A percentile compares a stretch with the other conserved stretches of the same genome.
phyloP scores from a whole-genome alignment of 2,888 invertebrate species.

The Portevinia maculata region DNA sequence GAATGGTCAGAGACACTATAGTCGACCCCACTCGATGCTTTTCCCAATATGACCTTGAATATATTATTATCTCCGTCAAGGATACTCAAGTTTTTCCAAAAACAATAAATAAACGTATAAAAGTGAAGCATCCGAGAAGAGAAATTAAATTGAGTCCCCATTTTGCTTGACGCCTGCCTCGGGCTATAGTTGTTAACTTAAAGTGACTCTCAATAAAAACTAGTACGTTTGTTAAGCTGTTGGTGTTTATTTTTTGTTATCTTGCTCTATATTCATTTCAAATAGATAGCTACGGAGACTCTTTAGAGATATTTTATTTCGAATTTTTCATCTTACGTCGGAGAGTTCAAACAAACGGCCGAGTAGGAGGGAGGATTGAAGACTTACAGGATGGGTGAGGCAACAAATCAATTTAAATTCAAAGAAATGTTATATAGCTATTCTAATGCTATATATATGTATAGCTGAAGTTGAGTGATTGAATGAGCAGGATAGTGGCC shows the following conservation, averaged over 20 bases:
- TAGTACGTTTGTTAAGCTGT: constrained; percentile 28
- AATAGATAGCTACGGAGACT: not conserved
- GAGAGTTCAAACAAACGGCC: too few species aligned
- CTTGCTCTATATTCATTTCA: constrained; percentile 6
- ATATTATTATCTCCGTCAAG: constrained; percentile 27
- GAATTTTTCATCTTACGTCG: not conserved
- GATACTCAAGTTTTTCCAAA: not conserved
- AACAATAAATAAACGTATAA: constrained; percentile 4
- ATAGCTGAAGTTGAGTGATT: too few species aligned
- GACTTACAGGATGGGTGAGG: not conserved
- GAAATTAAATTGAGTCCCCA: constrained; percentile 21
- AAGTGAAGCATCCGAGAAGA: not conserved
- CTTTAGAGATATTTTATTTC: constrained; percentile 16
- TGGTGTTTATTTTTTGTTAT: not conserved
- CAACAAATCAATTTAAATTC: constrained; percentile 20
- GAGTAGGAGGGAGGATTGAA: not conserved
- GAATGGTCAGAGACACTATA: constrained; percentile 1
- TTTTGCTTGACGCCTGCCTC: not conserved
- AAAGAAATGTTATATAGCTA: too few species aligned
- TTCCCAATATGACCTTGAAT: constrained; percentile 11
- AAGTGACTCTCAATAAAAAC: constrained; percentile 41
- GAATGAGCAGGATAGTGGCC: too few species aligned
- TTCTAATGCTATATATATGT: too few species aligned
- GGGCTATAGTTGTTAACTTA: constrained; percentile 36
- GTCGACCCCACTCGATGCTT: constrained; percentile 1